Evolutionary conservation across 2,797 vertebrate species (phyloP), one percentile per base, ranked within the genome.

Genomic region (Cygnus olor): DNA sequence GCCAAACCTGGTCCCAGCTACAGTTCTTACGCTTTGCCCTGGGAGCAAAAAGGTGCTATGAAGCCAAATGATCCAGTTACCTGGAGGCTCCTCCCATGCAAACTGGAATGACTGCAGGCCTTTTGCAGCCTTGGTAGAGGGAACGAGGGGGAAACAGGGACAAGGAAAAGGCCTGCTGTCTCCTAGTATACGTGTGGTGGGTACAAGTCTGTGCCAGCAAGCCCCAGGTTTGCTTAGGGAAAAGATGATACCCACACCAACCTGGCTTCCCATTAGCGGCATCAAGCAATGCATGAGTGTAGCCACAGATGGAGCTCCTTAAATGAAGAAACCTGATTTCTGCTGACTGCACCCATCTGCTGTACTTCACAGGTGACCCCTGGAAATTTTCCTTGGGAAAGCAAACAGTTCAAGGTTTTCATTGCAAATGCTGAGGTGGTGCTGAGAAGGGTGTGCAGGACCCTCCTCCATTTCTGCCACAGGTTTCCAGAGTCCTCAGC

Each of bases 1-100:
- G 80, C 76, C 90, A 95, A 94, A 91, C 61, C 56, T 54, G 14
- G 61, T 47, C 85, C 91, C 34, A 78, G 57, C 38, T 94, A 70
- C 58, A 53, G 51, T 56, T 49, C 68, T 63, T 79, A 76, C 9
- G 24, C 47, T 61, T 57, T 47, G 47, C 34, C 73, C 28, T 65
- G 34, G 30, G 36, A 85, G 32, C 28, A 85, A 83, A 72, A 87
- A 64, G 34, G 84, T 58, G n/a, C 22, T 69, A 16, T 14, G 63
- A 85, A 80, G 56, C 21, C 64, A 54, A 85, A 61, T n/a, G 66
- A 74, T 32, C 47, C 80, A 40, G 57, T 21, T 80, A 80, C 45
- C 77, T 84, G 73, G 45, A 64, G 51, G 76, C 65, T 84, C 38
- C 45, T 81, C 56, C 72, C 78, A 32, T 1, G 3, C 32, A 30